These are phyloP conservation scores for Nasua narica DNA, from an alignment of 2,797 vertebrate genomes.

Conservation along the genomic window DNA sequence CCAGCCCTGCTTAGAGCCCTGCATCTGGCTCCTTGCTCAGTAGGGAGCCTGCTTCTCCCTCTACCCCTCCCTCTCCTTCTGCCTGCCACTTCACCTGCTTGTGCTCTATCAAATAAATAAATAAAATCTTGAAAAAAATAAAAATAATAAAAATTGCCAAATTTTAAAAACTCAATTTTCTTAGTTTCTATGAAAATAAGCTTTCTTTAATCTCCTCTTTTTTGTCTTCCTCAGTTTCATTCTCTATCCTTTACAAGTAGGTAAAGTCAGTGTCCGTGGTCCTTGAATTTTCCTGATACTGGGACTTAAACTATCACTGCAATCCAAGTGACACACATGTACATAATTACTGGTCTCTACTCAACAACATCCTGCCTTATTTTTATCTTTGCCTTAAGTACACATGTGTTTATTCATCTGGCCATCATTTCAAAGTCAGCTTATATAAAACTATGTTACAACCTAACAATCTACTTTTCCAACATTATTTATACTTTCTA, in stretches of 20 bases:
- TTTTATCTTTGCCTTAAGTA: background rate
- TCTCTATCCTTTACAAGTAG: background rate
- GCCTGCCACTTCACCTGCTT: background rate
- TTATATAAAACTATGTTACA: background rate
- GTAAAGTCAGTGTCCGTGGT: background rate
- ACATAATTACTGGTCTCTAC: background rate
- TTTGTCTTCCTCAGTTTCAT: background rate
- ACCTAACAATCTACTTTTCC: background rate
- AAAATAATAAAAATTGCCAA: background rate
- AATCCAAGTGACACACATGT: background rate
- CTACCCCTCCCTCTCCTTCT: background rate
- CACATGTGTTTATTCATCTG: background rate
- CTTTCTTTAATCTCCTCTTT: background rate
- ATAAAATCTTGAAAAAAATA: background rate
- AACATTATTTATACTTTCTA: background rate
- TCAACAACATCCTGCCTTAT: background rate
- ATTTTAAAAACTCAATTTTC: background rate
- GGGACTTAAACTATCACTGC: background rate
- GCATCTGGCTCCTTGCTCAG: background rate
- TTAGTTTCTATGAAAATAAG: background rate
- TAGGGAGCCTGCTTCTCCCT: background rate
- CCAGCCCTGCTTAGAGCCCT: background rate
- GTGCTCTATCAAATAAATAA: background rate
- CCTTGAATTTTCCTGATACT: background rate
- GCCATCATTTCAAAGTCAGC: background rate